Evolutionary conservation across 1,140 invertebrate genomes (phyloP), one percentile per base, ranked within the genome.

Genomic region (Panagrolaimus sp.): DNA sequence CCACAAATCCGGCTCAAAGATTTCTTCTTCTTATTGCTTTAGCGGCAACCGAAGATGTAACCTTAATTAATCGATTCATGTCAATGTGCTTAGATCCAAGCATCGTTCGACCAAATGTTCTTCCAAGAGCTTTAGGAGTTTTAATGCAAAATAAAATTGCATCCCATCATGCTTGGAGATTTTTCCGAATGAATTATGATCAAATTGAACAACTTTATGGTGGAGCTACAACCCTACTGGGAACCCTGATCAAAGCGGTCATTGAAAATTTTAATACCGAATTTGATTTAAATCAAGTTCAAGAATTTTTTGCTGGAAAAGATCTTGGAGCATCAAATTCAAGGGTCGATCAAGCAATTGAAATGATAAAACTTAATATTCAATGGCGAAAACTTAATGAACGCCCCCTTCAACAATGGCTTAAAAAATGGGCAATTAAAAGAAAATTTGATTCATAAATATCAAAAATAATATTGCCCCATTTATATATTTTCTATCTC

Each of bases 321-420:
- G 65, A 79, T 44, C 43, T 76, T 21, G 67, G 67, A 15, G 63
- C 76, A 14, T 66, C 65, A 0, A 21, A 65, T 24, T 45, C 76
- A 4, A 46, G 76, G 1, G 17, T 79, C 43, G 70, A 78, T 21
- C 68, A 73, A 64, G 75, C 72, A 4, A 65, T 70, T 47, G 77
- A 79, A 24, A 73, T 64, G n/a, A 64, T 78, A 26, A 63, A 71
- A 43, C 28, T 79, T 24, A 78, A 78, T 47, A 78, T 78, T 26
- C 76, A 78, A 71, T 77, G 76, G 76, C 45, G 76, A 43, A 71
- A 43, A 26, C 48, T 77, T 15, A 78, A 77, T 63, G 76, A 77
- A 58, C 75, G 62, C 8, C 43, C 73, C 10, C 67, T 77, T 1
- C 52, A 68, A 43, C 62, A 63, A 43, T 77, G 76, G 76, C 45